Percentiles rank a stretch among this genome's conserved stretches.
Evolutionary conservation across 2,888 invertebrate genomes (phyloP).

Genomic region (Laspeyria flexula): DNA sequence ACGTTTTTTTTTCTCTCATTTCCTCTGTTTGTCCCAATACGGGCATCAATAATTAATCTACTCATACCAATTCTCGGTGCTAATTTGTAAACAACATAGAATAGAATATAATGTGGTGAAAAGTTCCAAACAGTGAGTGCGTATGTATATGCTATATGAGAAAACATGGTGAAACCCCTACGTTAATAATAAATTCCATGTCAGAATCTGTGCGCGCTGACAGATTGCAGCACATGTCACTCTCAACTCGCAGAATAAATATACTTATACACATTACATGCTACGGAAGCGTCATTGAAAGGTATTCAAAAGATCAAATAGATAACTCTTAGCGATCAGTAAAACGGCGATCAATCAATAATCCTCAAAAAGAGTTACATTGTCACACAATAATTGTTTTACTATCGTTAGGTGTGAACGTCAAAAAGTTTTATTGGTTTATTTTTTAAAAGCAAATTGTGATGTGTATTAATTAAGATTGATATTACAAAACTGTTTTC

Average conservation of each 20-base stretch:
- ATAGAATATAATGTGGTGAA: background rate
- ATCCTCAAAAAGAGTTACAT: too few relatives aligned
- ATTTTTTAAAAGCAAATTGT: too few relatives aligned
- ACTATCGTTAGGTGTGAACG: too few relatives aligned
- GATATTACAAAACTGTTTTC: too few relatives aligned
- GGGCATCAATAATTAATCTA: too few relatives aligned
- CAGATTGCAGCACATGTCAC: constrained; percentile 36
- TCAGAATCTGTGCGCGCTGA: constrained; percentile 12
- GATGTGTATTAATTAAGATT: too few relatives aligned
- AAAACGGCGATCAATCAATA: too few relatives aligned
- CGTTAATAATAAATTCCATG: constrained; percentile 38
- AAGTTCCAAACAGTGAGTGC: constrained; percentile 6
- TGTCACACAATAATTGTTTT: too few relatives aligned
- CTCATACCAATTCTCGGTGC: too few relatives aligned
- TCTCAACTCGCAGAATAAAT: background rate
- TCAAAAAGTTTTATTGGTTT: too few relatives aligned
- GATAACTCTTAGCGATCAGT: background rate
- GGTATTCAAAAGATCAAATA: background rate
- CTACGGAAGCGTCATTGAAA: background rate
- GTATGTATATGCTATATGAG: constrained; percentile 11
- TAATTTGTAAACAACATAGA: background rate
- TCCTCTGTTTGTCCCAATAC: too few relatives aligned
- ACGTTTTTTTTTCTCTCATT: too few relatives aligned
- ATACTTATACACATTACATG: constrained; percentile 1
- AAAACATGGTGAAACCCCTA: constrained; percentile 23